Evolutionary conservation across 2,888 invertebrate species (phyloP).

Genomic region (Xylocampa areola): DNA sequence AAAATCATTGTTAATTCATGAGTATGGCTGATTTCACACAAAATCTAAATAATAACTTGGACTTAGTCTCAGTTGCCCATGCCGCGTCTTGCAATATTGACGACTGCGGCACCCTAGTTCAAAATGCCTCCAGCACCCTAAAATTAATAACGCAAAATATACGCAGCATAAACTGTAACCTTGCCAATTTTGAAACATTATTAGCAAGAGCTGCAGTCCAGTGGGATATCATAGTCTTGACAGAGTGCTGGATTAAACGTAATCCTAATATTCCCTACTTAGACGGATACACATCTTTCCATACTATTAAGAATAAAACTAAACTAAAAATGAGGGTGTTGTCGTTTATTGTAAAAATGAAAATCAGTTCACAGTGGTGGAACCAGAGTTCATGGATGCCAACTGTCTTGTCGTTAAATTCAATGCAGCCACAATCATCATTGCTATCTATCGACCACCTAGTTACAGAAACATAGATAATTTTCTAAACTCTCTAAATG

Average conservation of each 20-base stretch:
- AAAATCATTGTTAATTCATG: background rate
- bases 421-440: background rate
- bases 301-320: background rate
- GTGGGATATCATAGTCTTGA: constrained; percentile 1
- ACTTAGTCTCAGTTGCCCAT: background rate
- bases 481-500: background rate
- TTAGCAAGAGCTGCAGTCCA: background rate
- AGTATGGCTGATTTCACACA: background rate
- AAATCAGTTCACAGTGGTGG: background rate
- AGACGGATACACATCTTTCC: background rate
- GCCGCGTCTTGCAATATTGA: background rate
- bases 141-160: constrained; percentile 1
- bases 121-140: background rate
- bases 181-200: background rate
- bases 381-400: constrained; percentile 1
- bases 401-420: background rate
- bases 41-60: background rate
- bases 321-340: constrained; percentile 2
- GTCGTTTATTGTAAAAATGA: constrained; percentile 1
- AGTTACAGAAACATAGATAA: background rate
- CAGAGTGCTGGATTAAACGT: constrained; percentile 1
- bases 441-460: background rate
- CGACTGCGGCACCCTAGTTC: background rate
- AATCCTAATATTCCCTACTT: background rate
- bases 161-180: constrained; percentile 1